Percentiles rank a stretch among this genome's conserved stretches.
phyloP scores from a whole-genome alignment of 2,797 vertebrate genomes.

The Onychomys arenicola region DNA sequence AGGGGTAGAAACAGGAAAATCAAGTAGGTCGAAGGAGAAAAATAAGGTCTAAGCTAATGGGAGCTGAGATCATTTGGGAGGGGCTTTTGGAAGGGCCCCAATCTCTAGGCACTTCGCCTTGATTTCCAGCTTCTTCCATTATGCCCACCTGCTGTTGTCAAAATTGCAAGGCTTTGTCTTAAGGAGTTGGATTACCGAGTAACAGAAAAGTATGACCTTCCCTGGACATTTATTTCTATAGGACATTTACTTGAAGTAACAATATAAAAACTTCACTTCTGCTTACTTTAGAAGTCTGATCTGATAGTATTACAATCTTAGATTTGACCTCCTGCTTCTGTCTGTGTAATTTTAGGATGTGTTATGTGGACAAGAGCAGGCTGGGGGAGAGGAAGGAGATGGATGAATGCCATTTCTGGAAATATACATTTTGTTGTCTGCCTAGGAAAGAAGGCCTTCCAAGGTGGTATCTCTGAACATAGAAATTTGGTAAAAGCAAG shows the following conservation, averaged over 20 bases:
- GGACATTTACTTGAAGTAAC: conserved; percentile 22
- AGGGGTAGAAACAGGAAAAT: conserved; percentile 55
- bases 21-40: not conserved
- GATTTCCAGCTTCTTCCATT: not conserved
- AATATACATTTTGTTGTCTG: not conserved
- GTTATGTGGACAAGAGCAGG: not conserved
- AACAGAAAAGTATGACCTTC: conserved; percentile 35
- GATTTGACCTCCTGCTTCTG: not conserved
- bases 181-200: conserved; percentile 40
- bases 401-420: conserved; percentile 18
- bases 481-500: conserved; percentile 31
- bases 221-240: not conserved
- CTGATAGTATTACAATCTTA: conserved; percentile 44
- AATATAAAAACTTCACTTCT: not conserved
- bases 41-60: not conserved
- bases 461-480: conserved; percentile 24
- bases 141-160: not conserved
- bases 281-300: not conserved
- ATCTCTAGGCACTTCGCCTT: not conserved
- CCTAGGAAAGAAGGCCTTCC: not conserved
- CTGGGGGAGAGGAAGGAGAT: not conserved
- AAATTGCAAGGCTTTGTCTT: conserved; percentile 8
- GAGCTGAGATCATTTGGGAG: conserved; percentile 59
- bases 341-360: not conserved
- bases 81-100: not conserved